phyloP scores from a whole-genome alignment of 2,113 vertebrate genomes.

The Phalacrocorax carbo region DNA sequence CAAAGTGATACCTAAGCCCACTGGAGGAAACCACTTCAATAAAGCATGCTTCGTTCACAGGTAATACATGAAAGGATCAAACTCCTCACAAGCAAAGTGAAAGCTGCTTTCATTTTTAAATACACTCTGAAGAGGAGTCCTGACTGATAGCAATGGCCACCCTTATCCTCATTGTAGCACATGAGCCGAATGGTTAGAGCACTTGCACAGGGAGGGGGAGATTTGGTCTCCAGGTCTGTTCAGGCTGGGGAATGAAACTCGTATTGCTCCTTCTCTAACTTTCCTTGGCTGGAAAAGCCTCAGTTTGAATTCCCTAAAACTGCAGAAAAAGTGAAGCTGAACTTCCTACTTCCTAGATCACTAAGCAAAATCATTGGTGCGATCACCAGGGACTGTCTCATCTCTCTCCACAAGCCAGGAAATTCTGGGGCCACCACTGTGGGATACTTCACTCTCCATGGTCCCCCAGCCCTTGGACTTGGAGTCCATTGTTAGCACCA shows the following conservation, averaged over 20 bases:
- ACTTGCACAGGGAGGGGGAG: neutral
- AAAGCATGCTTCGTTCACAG: neutral
- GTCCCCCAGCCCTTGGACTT: neutral
- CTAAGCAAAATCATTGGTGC: neutral
- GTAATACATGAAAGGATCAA: neutral
- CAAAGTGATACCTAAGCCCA: neutral
- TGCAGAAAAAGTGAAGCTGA: neutral
- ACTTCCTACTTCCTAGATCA: neutral
- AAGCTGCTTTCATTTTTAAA: neutral
- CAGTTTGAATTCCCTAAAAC: neutral
- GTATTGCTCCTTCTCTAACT: neutral
- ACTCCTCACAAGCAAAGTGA: neutral
- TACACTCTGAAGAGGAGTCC: neutral
- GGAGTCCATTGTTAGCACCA: neutral
- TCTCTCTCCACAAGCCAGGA: neutral
- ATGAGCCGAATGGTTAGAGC: neutral
- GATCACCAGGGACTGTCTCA: neutral
- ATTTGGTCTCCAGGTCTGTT: neutral
- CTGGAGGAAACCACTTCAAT: neutral
- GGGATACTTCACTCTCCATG: neutral
- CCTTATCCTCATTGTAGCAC: neutral
- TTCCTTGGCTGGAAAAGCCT: neutral
- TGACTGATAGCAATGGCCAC: neutral
- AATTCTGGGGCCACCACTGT: neutral
- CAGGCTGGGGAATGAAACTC: neutral